Base-by-base conservation (phyloP, 2,888 invertebrate species). In the Drosophila atripex region DNA sequence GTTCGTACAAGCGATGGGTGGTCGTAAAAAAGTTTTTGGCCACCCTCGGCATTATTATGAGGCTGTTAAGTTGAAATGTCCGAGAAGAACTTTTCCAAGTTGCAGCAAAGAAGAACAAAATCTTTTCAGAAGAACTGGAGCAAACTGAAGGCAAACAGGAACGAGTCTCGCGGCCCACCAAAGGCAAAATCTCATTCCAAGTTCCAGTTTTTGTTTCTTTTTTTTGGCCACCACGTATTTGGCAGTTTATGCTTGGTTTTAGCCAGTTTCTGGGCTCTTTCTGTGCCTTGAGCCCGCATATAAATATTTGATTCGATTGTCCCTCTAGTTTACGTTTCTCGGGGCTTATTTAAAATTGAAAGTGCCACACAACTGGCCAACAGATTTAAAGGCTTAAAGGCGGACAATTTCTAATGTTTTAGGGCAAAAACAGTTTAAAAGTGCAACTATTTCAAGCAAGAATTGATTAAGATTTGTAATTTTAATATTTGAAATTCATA, bases 301-400 rank as follows among this genome's bases (percentile, higher is more conserved):
- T 83, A 88, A 82, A 82, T 82, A 82, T 82, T 82, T 82, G 86
- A 82, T 82, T 82, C 86, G 80, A 79, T 88, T 80, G 86, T 85
- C 39, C 50, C 39, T 23, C 14, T 59, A 57, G 50, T 18, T 41
- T 41, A n/a, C 18, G 46, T 72, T 77, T 63, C 60, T 66, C 41
- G 25, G 43, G 63, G 77, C 64, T 49, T 52, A 45, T 52, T 71
- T 30, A 53, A 69, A 60, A 69, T 60, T 59, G 68, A 69, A 69
- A 69, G 35, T 53, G 60, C 47, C 47, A 43, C 58, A 51, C 56
- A 11, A 47, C 16, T 38, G 46, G 51, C 50, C 38, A 50, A 32
- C 45, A 45, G 46, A 56, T 45, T 14, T 25, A 18, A 18, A 18
- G 8, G 28, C 9, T 18, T n/a, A 38, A 51, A 6, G 30, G 41